Percentiles rank a stretch among this genome's conserved stretches.
These are phyloP conservation scores for Anodontia alba DNA, from an alignment of 2,888 invertebrate species.

Conservation along the genomic window DNA sequence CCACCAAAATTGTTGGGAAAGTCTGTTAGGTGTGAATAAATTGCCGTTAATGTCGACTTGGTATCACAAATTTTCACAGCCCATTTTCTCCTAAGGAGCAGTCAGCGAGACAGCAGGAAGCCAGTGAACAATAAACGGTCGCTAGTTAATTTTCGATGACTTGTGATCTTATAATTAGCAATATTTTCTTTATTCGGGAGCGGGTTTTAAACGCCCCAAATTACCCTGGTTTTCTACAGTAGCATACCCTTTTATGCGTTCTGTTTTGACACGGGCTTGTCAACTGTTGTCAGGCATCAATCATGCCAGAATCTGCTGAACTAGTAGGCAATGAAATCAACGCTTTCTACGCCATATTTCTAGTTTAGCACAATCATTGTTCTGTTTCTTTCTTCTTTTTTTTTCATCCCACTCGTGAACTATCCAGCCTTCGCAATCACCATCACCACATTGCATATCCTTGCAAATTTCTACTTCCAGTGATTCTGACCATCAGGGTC, in stretches of 20 bases:
- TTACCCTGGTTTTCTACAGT: background rate
- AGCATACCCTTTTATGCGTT: background rate
- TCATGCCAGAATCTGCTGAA: background rate
- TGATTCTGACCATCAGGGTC: no score
- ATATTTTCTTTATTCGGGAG: slow-evolving; percentile 10
- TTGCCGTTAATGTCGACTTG: background rate
- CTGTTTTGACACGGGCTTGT: slow-evolving; percentile 4
- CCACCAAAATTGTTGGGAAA: background rate
- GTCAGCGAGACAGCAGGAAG: slow-evolving; percentile 14
- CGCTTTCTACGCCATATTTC: no score
- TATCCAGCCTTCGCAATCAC: no score
- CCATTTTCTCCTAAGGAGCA: slow-evolving; percentile 1
- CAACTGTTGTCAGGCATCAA: background rate
- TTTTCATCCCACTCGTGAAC: no score
- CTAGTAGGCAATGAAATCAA: no score
- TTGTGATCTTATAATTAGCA: slow-evolving; percentile 21
- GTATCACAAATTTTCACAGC: slow-evolving; percentile 8
- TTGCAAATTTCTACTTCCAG: no score
- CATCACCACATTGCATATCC: no score
- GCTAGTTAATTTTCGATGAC: slow-evolving; percentile 18
- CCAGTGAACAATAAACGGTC: slow-evolving; percentile 2
- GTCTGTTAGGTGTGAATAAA: background rate
- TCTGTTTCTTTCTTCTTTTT: no score
- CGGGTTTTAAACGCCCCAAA: background rate
- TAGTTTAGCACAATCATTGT: no score